Evolutionary conservation across 2,113 vertebrate species (phyloP).

Genomic region (Oreochromis tanganicae): DNA sequence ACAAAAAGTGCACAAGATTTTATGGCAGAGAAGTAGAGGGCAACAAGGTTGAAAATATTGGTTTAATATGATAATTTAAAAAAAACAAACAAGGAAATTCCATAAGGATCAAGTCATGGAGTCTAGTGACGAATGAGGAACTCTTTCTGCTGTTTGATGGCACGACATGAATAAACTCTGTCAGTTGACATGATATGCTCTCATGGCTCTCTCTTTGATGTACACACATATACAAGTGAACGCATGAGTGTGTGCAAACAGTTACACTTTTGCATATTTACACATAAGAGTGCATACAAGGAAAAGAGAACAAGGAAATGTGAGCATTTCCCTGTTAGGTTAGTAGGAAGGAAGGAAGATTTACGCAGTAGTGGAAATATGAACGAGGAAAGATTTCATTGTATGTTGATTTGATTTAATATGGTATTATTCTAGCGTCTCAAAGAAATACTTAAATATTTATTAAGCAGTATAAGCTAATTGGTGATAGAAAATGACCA

Average conservation of each 20-base stretch:
- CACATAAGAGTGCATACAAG: not conserved
- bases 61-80: not conserved
- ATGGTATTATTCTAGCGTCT: not conserved
- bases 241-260: not conserved
- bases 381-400: not conserved
- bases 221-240: not conserved
- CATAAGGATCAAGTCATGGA: not conserved
- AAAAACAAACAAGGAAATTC: not conserved
- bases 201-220: not conserved
- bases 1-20: not conserved
- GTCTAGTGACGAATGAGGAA: not conserved
- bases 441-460: not conserved
- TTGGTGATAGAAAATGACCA: not conserved
- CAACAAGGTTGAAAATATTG: not conserved
- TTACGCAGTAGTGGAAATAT: not conserved
- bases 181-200: not conserved
- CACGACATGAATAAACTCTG: not conserved
- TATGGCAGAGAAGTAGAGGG: not conserved
- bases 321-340: not conserved
- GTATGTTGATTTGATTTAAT: not conserved
- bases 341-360: not conserved
- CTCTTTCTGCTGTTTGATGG: not conserved
- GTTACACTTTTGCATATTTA: not conserved
- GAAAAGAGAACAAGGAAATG: not conserved
- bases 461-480: not conserved